Evolutionary conservation across 2,888 invertebrate species (phyloP).

Genomic region (Leptinotarsa haldemani): DNA sequence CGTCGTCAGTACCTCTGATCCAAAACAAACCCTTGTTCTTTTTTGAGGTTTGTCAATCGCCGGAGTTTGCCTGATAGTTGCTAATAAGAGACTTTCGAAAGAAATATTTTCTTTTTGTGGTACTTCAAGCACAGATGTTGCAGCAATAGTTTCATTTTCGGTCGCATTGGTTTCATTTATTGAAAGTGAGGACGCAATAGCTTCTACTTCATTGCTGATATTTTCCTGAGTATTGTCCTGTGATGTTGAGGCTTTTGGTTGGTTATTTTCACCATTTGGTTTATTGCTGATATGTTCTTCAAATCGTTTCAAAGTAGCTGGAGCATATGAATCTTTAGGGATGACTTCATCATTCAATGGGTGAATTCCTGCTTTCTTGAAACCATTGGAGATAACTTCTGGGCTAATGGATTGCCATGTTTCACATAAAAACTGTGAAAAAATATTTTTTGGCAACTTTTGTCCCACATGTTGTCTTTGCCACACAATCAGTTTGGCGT

Average conservation of each 20-base stretch:
- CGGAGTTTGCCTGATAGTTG: slow-evolving; percentile 9
- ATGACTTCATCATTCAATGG: too few species aligned
- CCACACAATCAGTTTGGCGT: slow-evolving; percentile 21
- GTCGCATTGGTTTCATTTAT: neutral
- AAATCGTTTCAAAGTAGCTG: too few species aligned
- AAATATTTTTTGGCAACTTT: too few species aligned
- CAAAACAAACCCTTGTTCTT: neutral
- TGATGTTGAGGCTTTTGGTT: slow-evolving; percentile 1
- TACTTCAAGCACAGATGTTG: slow-evolving; percentile 1
- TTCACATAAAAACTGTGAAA: too few species aligned
- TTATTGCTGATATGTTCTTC: too few species aligned
- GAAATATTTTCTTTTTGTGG: neutral
- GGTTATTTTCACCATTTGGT: too few species aligned
- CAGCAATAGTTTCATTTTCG: too few species aligned
- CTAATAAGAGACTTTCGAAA: neutral
- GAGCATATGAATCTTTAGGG: too few species aligned
- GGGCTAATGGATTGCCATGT: too few species aligned
- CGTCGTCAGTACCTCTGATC: slow-evolving; percentile 5
- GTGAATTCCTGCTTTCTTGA: too few species aligned
- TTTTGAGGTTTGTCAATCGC: neutral
- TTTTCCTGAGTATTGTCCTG: neutral
- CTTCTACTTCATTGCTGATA: slow-evolving; percentile 7
- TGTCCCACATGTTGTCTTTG: slow-evolving; percentile 26
- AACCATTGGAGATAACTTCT: too few species aligned
- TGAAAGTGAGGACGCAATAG: slow-evolving; percentile 3